Evolutionary conservation across 2,797 vertebrate genomes (phyloP).

Genomic region (Pipistrellus pygmaeus): DNA sequence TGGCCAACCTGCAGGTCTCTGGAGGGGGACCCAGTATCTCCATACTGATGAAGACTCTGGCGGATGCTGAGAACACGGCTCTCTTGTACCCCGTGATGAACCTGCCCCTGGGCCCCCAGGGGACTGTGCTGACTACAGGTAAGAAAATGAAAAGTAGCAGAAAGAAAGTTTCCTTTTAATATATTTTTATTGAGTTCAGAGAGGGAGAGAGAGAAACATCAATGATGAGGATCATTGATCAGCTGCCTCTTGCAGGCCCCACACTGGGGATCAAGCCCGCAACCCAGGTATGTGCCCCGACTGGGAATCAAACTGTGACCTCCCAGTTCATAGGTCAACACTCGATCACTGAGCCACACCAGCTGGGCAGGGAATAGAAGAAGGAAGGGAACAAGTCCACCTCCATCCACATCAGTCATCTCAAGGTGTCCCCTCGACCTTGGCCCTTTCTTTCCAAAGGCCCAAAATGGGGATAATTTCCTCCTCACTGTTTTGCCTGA

Average conservation of each 20-base stretch:
- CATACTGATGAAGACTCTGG: constrained; percentile 88
- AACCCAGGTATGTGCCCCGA: too few species aligned
- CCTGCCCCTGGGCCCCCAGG: constrained; percentile 88
- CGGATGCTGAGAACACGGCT: background rate
- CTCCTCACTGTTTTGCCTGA: background rate
- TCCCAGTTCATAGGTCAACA: too few species aligned
- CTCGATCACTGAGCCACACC: too few species aligned
- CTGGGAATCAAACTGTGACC: too few species aligned
- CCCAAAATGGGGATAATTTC: background rate
- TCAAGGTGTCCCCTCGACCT: background rate
- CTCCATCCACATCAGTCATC: background rate
- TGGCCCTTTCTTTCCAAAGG: constrained; percentile 19
- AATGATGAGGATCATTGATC: too few species aligned
- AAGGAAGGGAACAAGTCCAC: background rate
- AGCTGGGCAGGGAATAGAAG: background rate
- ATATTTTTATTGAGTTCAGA: constrained; percentile 1
- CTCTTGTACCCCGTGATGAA: constrained; percentile 78
- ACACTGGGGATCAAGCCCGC: too few species aligned
- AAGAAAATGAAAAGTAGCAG: background rate
- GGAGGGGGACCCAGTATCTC: constrained; percentile 86
- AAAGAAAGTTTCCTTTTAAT: background rate
- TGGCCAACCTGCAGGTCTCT: constrained; percentile 88
- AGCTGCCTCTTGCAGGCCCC: too few species aligned
- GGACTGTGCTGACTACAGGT: constrained; percentile 87
- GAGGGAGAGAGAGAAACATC: background rate